Evolutionary conservation across 1,140 invertebrate species (phyloP).

Genomic region (Drosophila fuyamai): DNA sequence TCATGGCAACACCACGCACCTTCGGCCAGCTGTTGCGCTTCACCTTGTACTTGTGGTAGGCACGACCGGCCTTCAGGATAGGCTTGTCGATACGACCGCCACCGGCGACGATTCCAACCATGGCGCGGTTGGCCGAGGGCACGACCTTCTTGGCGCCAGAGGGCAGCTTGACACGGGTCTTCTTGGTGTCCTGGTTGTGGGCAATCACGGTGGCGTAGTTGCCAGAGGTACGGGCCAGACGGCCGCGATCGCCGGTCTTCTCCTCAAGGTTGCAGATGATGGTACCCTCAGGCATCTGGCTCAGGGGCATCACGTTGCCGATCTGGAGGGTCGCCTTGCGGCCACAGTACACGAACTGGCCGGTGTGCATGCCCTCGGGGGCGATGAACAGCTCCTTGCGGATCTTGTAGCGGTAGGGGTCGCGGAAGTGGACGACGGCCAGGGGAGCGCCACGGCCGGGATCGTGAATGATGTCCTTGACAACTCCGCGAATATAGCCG

Average conservation of each 20-base stretch:
- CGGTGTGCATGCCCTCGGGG: slow-evolving; percentile 99
- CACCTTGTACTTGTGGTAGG: slow-evolving; percentile 99
- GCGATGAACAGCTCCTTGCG: slow-evolving; percentile 99
- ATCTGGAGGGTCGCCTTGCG: slow-evolving; percentile 95
- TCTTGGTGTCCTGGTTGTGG: slow-evolving; percentile 98
- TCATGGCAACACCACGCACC: slow-evolving; percentile 96
- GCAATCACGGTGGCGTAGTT: slow-evolving; percentile 99
- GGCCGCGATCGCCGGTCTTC: slow-evolving; percentile 98
- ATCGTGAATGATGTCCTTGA: slow-evolving; percentile 99
- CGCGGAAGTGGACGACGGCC: slow-evolving; percentile 98
- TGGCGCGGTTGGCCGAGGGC: slow-evolving; percentile 98
- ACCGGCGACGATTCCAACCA: slow-evolving; percentile 99
- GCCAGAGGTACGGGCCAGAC: slow-evolving; percentile 97
- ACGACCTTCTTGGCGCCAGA: slow-evolving; percentile 99
- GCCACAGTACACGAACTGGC: slow-evolving; percentile 99
- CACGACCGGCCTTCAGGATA: slow-evolving; percentile 99
- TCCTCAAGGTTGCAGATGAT: slow-evolving; percentile 99
- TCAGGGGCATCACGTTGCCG: slow-evolving; percentile 98
- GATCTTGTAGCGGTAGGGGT: slow-evolving; percentile 98
- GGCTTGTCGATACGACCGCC: slow-evolving; percentile 99
- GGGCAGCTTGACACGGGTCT: slow-evolving; percentile 98
- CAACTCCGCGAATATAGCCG: slow-evolving; percentile 99
- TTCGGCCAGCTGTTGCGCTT: slow-evolving; percentile 99
- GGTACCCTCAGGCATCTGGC: slow-evolving; percentile 99
- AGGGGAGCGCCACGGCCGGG: slow-evolving; percentile 99